Conservation (phyloP, 2,888 invertebrate genomes). For the Ypsolopha sequella region DNA sequence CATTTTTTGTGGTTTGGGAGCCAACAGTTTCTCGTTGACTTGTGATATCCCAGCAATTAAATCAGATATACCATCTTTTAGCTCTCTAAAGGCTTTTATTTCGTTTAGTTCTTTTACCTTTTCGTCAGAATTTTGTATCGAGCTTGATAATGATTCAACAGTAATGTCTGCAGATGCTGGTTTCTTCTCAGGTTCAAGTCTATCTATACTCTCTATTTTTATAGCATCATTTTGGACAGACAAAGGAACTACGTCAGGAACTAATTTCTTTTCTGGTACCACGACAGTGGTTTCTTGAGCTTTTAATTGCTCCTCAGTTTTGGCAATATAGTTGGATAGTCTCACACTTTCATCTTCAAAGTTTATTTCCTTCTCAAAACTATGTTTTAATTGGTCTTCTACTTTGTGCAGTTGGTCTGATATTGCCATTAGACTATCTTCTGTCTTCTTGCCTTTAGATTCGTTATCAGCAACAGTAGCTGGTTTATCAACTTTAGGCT, state of each 20-base stretch:
- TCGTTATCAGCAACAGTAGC: conserved; percentile 13
- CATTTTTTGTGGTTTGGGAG: conserved; percentile 28
- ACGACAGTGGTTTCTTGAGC: conserved; percentile 33
- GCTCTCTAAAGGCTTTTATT: conserved; percentile 61
- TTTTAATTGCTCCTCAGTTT: conserved; percentile 19
- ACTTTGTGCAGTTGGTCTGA: conserved; percentile 61
- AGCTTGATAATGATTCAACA: neutral
- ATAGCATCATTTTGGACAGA: conserved; percentile 35
- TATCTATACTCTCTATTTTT: conserved; percentile 21
- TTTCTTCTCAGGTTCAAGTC: conserved; percentile 1
- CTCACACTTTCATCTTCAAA: conserved; percentile 44
- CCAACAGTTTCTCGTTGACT: conserved; percentile 58
- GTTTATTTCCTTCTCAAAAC: conserved; percentile 56
- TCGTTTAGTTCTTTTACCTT: conserved; percentile 50
- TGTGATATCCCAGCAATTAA: conserved; percentile 63
- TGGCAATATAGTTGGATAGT: conserved; percentile 29
- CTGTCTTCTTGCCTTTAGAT: conserved; percentile 54
- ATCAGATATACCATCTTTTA: conserved; percentile 64
- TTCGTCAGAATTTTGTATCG: neutral
- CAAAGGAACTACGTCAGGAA: conserved; percentile 32
- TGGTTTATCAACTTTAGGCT: conserved; percentile 16
- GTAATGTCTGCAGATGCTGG: neutral
- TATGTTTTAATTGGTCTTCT: conserved; percentile 59
- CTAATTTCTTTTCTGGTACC: conserved; percentile 30
- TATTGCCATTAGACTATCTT: conserved; percentile 61